Percentiles rank a stretch among this genome's conserved stretches.
These are phyloP conservation scores for Thunnus albacares DNA, from an alignment of 2,797 vertebrate species.

Conservation along the genomic window DNA sequence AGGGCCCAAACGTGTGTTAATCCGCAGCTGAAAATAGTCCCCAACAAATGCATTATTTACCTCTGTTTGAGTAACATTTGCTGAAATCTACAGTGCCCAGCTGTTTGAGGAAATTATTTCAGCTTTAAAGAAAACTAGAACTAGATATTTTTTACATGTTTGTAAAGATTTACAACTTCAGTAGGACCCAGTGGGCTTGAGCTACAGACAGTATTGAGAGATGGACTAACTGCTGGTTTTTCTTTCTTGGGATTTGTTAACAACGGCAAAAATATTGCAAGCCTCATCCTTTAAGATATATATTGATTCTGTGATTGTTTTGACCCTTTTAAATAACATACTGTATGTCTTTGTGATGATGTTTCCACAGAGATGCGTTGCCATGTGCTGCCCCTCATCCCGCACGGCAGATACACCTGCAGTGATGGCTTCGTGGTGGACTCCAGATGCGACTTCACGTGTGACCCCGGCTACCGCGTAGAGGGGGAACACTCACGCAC, in stretches of 20 bases:
- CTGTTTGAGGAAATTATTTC: not conserved
- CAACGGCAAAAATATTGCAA: not conserved
- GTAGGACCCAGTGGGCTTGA: not conserved
- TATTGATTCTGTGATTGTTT: not conserved
- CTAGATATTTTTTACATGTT: too few relatives aligned
- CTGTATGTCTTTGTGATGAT: not conserved
- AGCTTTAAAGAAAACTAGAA: too few relatives aligned
- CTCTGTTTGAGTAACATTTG: not conserved
- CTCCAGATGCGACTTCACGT: conserved; percentile 93
- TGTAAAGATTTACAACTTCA: not conserved
- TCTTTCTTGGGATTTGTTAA: not conserved
- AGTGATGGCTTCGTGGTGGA: conserved; percentile 89
- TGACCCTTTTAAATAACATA: not conserved
- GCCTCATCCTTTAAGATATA: not conserved
- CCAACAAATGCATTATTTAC: not conserved
- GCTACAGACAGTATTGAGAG: not conserved
- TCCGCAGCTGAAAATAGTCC: not conserved
- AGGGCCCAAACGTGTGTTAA: not conserved
- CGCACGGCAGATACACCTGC: conserved; percentile 92
- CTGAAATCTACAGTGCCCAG: not conserved
- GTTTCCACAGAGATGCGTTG: conserved; percentile 89
- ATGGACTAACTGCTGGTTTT: not conserved
- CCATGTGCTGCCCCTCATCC: conserved; percentile 87
- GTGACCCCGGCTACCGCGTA: conserved; percentile 90
- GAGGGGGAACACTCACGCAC: conserved; percentile 89